These are phyloP conservation scores for Formica selysi DNA, from an alignment of 1,140 invertebrate species.

Conservation along the genomic window DNA sequence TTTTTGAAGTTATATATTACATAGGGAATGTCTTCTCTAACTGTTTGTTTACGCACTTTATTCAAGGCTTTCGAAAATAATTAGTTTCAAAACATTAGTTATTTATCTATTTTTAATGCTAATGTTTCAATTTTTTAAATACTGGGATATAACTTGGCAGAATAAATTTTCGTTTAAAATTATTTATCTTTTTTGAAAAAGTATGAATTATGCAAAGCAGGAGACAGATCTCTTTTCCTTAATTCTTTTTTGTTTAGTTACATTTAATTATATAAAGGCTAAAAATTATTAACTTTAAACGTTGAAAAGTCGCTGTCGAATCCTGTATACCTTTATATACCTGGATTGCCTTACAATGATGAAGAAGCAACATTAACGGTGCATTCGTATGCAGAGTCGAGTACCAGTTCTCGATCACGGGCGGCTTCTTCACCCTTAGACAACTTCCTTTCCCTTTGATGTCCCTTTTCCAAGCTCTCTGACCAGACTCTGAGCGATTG, in stretches of 20 bases:
- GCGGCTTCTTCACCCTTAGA: conserved; percentile 9
- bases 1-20: not conserved
- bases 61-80: too few relatives aligned
- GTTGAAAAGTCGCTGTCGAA: not conserved
- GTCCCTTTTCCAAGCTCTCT: conserved; percentile 48
- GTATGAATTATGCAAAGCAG: not conserved
- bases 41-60: too few relatives aligned
- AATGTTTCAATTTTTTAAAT: not conserved
- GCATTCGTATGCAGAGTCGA: conserved; percentile 68
- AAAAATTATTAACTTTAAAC: conserved; percentile 29
- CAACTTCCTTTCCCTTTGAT: conserved; percentile 57
- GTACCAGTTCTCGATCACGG: conserved; percentile 52
- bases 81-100: too few relatives aligned
- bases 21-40: too few relatives aligned
- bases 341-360: conserved; percentile 31
- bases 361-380: conserved; percentile 38
- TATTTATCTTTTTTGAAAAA: not conserved
- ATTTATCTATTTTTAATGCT: not conserved
- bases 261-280: not conserved
- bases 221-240: not conserved
- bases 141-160: not conserved
- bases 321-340: not conserved
- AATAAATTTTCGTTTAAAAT: not conserved
- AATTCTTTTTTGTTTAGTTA: not conserved
- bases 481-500: conserved; percentile 59